Percentiles rank a stretch among this genome's conserved stretches.
Evolutionary conservation across 2,797 vertebrate genomes (phyloP).

Genomic region (Crenichthys baileyi): DNA sequence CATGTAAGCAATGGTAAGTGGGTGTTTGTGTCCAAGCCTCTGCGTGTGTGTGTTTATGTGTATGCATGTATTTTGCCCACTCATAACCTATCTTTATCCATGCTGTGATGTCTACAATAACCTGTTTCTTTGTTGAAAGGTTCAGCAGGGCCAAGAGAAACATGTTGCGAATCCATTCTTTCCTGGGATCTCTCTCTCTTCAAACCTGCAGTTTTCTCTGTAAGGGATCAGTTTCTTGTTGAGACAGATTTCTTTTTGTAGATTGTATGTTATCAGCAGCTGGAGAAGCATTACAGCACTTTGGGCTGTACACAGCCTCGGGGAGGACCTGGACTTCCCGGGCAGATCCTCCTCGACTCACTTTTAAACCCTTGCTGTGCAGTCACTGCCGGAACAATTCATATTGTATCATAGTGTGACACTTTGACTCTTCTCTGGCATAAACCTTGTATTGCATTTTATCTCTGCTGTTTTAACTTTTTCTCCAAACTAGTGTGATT

Average conservation of each 20-base stretch:
- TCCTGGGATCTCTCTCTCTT: constrained; percentile 23
- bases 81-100: constrained; percentile 67
- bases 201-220: not conserved
- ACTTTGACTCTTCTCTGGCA: constrained; percentile 22
- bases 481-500: constrained; percentile 13
- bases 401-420: constrained; percentile 31
- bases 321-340: constrained; percentile 38
- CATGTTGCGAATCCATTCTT: constrained; percentile 20
- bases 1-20: constrained; percentile 18
- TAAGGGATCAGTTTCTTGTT: not conserved
- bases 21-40: constrained; percentile 23
- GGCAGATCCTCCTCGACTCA: constrained; percentile 30
- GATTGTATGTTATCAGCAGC: constrained; percentile 11
- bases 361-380: constrained; percentile 38
- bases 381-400: constrained; percentile 23
- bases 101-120: constrained; percentile 37
- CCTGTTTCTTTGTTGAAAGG: constrained; percentile 33
- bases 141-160: constrained; percentile 38
- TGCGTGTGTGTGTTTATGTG: constrained; percentile 29
- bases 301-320: constrained; percentile 23
- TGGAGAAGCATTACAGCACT: constrained; percentile 30
- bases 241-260: constrained; percentile 1
- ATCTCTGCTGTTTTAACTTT: constrained; percentile 23
- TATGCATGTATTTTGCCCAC: constrained; percentile 62
- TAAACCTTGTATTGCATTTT: constrained; percentile 13